Base-by-base conservation (phyloP, 2,888 invertebrate genomes). In the Prostheceraeus crozeri region DNA sequence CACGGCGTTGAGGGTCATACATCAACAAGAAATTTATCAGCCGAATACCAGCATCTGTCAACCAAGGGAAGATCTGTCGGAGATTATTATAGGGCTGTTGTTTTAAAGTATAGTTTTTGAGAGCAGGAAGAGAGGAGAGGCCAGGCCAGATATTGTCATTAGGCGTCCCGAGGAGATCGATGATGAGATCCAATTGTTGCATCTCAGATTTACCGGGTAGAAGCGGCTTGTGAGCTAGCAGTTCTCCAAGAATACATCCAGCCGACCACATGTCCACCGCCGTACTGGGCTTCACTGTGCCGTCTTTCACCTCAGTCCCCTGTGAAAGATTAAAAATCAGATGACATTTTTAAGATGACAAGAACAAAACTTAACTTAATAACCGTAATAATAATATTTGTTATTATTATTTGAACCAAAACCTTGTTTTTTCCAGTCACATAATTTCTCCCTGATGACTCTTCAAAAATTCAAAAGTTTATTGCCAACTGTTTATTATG, bases 181-280 rank as follows among this genome's bases (percentile, higher is more conserved):
- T 88, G 66, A 96, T 94, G 54, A 91, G 79, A 72, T 93, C 89
- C 6, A 58, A 14, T 31, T 58, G 58, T 21, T 56, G 31, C 56
- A 96, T 87, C 79, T 96, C 96, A 0, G 89, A 85, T 66, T 85
- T 80, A 0, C 96, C 96, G 0, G 94, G 93, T 56, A 94, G 75
- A 31, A 94, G 76, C 0, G 93, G 93, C 70, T 86, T 85, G 71
- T 93, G 90, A 83, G 77, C 85, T 51, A 96, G 78, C 51, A 98
- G 63, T 78, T 96, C 96, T 16, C 80, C 81, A 48, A 82, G 68
- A 35, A 82, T 80, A 68, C 81, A 81, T 1, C 81, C 81, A 4
- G 89, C 86, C 0, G 96, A 77, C 94, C 96, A 98, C 87, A 96
- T 94, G 76, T 98, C 96, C 11, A 98, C 84, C 1, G 90, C 89